Base-by-base conservation (phyloP, 1,140 invertebrate genomes). In the Lucilia sericata region DNA sequence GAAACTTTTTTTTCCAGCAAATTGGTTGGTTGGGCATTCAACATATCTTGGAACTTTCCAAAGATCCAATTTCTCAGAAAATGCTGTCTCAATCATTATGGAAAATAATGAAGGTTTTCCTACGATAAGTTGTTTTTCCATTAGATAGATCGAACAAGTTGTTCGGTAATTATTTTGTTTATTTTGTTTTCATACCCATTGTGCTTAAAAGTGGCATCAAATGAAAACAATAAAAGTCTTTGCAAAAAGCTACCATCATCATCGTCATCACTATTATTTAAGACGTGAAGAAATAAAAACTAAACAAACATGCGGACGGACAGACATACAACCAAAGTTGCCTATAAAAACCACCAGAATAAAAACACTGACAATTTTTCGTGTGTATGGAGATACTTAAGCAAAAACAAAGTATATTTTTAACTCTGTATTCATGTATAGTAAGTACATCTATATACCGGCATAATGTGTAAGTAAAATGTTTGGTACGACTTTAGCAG, bases 231-330 rank as follows among this genome's bases (percentile, higher is more conserved):
- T 5, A 60, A 17, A 60, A 17, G 42, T 7, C 42, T 42, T 42
- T 55, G 13, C 51, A n/a, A 70, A 21, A 70, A 70, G n/a, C 17
- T 9, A 17, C 21, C n/a, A 21, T 70, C n/a, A 70, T 70, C 55
- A n/a, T 60, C 55, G 14, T 60, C 55, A 70, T 25, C 65, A 70
- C 65, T 25, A 70, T 70, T 70, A 70, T 70, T 70, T 70, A 70
- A 70, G 65, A 70, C 65, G 65, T 70, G 65, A 70, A 70, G n/a
- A 21, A 21, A 21, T 70, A 70, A 70, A 70, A 70, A 70, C 65
- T 12, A 21, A 21, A 70, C 55, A 60, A 60, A 60, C 42, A 42
- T 5, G n/a, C 55, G n/a, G 17, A 60, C 17, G 55, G 17, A 60
- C 14, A 8, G 65, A 21, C 65, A 25, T 19, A 70, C 65, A 4